These are phyloP conservation scores for Ormyrus labotus DNA, from an alignment of 2,888 invertebrate species.

Conservation along the genomic window DNA sequence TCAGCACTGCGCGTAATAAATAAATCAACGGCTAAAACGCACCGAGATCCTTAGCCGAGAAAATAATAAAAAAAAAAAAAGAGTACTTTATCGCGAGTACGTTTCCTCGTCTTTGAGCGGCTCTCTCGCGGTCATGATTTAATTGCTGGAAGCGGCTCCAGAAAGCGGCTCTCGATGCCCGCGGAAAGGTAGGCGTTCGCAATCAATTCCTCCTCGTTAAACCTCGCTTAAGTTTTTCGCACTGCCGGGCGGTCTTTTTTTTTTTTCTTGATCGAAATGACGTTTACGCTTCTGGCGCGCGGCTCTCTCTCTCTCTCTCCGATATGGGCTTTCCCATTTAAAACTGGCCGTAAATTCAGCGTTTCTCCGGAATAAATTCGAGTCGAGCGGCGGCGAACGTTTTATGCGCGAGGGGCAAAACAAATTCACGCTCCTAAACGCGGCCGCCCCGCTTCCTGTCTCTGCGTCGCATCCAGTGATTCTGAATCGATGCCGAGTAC, in stretches of 20 bases:
- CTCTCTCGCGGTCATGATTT: not conserved
- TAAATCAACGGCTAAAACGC: too few relatives aligned
- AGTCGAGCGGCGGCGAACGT: not conserved
- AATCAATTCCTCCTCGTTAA: conserved; percentile 15
- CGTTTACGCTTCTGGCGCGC: too few relatives aligned
- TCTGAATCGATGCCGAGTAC: not conserved
- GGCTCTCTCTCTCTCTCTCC: too few relatives aligned
- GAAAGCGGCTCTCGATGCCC: not conserved
- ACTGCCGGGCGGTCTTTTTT: not conserved
- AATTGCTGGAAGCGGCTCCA: conserved; percentile 8
- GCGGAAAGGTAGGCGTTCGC: not conserved
- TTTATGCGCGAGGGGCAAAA: conserved; percentile 18
- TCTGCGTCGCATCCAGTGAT: too few relatives aligned
- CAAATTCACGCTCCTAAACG: conserved; percentile 33
- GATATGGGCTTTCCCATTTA: not conserved
- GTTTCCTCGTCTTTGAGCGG: not conserved
- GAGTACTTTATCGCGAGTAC: not conserved
- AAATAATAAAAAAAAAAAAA: not conserved
- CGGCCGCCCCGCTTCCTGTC: not conserved
- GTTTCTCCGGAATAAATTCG: conserved; percentile 15
- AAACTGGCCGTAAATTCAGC: conserved; percentile 25
- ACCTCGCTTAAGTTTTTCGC: not conserved
- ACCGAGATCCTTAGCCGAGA: not conserved
- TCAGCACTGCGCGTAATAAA: too few relatives aligned
- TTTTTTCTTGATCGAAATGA: not conserved